Evolutionary conservation across 2,797 vertebrate genomes (phyloP), one percentile per base, ranked within the genome.

Genomic region (Danio albolineatus): DNA sequence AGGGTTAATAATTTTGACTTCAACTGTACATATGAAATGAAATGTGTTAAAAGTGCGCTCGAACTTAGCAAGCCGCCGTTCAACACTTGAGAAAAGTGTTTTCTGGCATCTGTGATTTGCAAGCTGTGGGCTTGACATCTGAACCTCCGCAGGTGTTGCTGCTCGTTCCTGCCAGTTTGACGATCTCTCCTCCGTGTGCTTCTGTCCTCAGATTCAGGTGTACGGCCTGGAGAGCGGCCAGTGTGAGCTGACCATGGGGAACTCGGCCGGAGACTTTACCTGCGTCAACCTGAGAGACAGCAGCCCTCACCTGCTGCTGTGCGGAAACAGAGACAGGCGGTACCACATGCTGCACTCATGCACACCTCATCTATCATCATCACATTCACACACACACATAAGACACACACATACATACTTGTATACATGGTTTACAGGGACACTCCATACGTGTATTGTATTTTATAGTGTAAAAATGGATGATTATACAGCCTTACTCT

Each of bases 281-380:
- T 99, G 97, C 48, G 84, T 99, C 91, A 95, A 95, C 89, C 90
- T 99, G 87, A 93, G 89, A 84, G 92, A 95, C 90, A 89, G 92
- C 44, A 93, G 95, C 39, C 93, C 95, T 57, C 91, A 94, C 89
- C 94, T 98, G 90, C 90, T 99, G 87, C 95, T 95, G 80, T 95
- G 96, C 2, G 97, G 98, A 83, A 99, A 98, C 92, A 97, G 95
- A 89, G 97, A 98, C 94, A 92, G 97, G 82, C 96, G 96, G 98
- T 99, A 90, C 0, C 88, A 49, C 73, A 56, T 43, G 3, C 51
- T 41, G 21, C 59, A 73, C 28, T 74, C 69, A 73, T 51, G 28
- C 51, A 19, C 43, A 73, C 19, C 62, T 76, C 62, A 76, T 76
- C 67, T 36, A 64, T 65, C 54, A 39, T 69, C 12, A 43, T 66